Evolutionary conservation across 2,797 vertebrate genomes (phyloP).

Genomic region (Anguilla megastoma): DNA sequence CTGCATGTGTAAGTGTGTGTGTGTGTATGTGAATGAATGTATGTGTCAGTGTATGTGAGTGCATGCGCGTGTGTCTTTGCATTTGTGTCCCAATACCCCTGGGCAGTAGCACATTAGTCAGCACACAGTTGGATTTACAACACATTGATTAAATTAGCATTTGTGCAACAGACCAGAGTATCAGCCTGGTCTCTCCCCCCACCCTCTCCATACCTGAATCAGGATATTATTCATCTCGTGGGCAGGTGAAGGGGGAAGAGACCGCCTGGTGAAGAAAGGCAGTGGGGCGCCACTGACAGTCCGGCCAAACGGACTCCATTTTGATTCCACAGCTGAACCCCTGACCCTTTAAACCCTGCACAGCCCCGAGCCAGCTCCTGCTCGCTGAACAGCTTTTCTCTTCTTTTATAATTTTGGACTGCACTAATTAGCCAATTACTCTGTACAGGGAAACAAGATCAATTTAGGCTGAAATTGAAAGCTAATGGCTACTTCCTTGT

Average conservation of each 20-base stretch:
- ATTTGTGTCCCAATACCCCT: conserved; percentile 59
- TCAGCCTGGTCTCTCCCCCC: conserved; percentile 59
- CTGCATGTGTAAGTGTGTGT: neutral
- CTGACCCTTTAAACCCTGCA: neutral
- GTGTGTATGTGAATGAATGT: neutral
- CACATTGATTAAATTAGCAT: conserved; percentile 98
- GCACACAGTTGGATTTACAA: conserved; percentile 89
- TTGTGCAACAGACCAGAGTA: conserved; percentile 84
- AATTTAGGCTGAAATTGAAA: conserved; percentile 71
- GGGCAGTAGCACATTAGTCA: conserved; percentile 88
- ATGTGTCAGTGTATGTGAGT: neutral
- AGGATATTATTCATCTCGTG: conserved; percentile 30
- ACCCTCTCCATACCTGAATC: conserved; percentile 6
- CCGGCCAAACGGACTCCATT: neutral
- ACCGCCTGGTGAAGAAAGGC: conserved; percentile 20
- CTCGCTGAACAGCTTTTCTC: neutral
- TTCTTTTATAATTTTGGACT: conserved; percentile 75
- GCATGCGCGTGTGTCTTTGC: neutral
- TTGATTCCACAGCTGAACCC: conserved; percentile 3
- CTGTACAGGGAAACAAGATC: conserved; percentile 79
- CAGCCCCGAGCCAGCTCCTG: neutral
- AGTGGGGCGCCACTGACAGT: conserved; percentile 3
- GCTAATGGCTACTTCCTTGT: conserved; percentile 80
- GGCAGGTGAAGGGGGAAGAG: conserved; percentile 35
- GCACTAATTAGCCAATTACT: conserved; percentile 83